A percentile compares a stretch with the other conserved stretches of the same genome.
Conservation (phyloP, 2,113 vertebrate species). For the Cercopithecus mona region DNA sequence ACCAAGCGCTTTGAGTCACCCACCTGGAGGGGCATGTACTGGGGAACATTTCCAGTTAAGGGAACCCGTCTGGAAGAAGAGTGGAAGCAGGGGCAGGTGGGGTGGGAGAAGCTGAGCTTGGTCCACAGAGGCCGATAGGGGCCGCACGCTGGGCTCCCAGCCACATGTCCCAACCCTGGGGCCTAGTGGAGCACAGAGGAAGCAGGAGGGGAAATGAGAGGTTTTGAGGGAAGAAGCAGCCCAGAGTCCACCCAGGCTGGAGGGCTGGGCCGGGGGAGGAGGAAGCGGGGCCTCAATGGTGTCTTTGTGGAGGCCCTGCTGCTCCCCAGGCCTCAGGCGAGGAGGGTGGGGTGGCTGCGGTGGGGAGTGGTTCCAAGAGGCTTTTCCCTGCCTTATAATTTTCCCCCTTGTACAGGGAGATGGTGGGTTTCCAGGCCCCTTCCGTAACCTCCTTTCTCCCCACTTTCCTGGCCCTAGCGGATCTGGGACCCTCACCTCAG, state of each 20-base stretch:
- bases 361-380: background rate
- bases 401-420: background rate
- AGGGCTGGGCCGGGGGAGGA: background rate
- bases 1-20: background rate
- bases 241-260: slow-evolving; percentile 23
- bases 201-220: slow-evolving; percentile 55
- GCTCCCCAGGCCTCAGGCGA: background rate
- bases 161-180: background rate
- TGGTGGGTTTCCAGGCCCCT: background rate
- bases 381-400: slow-evolving; percentile 60
- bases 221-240: slow-evolving; percentile 6
- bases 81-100: background rate
- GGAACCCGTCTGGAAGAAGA: background rate
- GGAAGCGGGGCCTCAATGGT: background rate
- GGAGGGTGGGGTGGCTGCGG: background rate
- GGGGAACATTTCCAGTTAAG: background rate
- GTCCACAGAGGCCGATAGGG: background rate
- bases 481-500: background rate
- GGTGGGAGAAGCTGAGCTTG: background rate
- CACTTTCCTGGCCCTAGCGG: background rate
- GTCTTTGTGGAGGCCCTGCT: slow-evolving; percentile 32
- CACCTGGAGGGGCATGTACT: accelerated
- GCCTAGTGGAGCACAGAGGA: background rate
- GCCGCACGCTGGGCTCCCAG: background rate
- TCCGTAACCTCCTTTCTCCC: background rate